phyloP scores from a whole-genome alignment of 2,888 invertebrate genomes.

The Drosophila kambysellisi region DNA sequence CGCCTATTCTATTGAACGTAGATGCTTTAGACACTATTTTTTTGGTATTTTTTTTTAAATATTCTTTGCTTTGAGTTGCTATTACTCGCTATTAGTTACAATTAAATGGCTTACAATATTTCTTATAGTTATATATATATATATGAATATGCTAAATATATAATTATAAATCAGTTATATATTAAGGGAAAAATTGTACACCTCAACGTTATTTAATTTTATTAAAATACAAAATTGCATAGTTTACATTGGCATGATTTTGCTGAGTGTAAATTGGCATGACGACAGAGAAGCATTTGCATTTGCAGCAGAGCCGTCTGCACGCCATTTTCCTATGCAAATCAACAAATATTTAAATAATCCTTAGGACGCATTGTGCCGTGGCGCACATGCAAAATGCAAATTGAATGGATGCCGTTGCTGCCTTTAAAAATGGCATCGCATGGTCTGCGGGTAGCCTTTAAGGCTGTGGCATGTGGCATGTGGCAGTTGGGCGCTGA shows the following conservation, averaged over 20 bases:
- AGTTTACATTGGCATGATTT: conserved; percentile 1
- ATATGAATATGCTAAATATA: neutral
- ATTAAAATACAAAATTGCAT: neutral
- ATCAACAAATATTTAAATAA: conserved; percentile 65
- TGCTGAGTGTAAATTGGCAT: conserved; percentile 6
- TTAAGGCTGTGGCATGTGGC: conserved; percentile 4
- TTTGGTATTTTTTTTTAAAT: neutral
- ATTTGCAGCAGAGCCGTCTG: conserved; percentile 18
- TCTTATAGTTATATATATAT: neutral
- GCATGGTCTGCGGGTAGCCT: neutral
- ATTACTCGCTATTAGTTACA: neutral
- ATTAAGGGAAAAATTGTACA: neutral
- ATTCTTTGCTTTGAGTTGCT: neutral
- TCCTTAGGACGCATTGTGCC: conserved; percentile 42
- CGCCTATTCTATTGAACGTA: too few species aligned
- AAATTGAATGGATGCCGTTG: conserved; percentile 51
- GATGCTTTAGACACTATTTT: neutral
- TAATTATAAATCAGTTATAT: neutral
- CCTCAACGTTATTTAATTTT: neutral
- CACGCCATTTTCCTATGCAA: conserved; percentile 36
- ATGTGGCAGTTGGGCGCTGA: neutral
- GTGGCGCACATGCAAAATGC: conserved; percentile 49
- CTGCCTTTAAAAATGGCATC: conserved; percentile 24
- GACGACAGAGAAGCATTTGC: neutral
- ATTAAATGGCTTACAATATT: neutral